Evolutionary conservation across 2,888 invertebrate species (phyloP), one percentile per base, ranked within the genome.

Genomic region (Drosophila multiciliata): DNA sequence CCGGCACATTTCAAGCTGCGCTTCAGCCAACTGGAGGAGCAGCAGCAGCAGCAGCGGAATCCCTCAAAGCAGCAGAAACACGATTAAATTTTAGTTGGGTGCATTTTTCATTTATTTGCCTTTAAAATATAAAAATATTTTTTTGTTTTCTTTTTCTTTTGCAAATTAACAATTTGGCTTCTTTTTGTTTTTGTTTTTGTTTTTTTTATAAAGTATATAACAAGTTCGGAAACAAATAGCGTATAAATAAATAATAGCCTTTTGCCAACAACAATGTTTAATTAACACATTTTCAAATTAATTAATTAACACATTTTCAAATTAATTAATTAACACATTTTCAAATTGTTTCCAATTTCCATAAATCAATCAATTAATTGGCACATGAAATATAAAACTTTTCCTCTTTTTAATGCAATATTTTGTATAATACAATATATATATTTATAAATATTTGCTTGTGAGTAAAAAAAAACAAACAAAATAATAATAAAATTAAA

Each of bases 1-100:
- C 97, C 97, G 0, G 95, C 95, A 36, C 91, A 93, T 0, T 95
- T 95, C 81, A 91, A 91, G 38, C 63, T 87, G 15, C 54, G 52
- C 9, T 86, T 87, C 12, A 66, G 32, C n/a, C 63, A 48, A 52
- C 15, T 75, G 35, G 40, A n/a, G 20, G 38, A 50, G 45, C 15
- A 15, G 36, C 15, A 11, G 6, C 23, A 38, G n/a, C 7, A 32
- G 36, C 38, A 54, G 29, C 33, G 2, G 11, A 23, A 32, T 12
- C 11, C 23, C 17, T 0, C 20, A 12, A 17, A 66, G 1, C 12
- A 17, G 26, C 29, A 35, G n/a, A 32, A 50, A 15, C 12, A 57
- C 5, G 33, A 40, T 6, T 48, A 23, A 5, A 2, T 17, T 45
- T 49, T 50, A 17, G 8, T 48, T 38, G 6, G 35, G 50, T 35